Evolutionary conservation across 2,888 invertebrate species (phyloP), one percentile per base, ranked within the genome.

Genomic region (Argyresthia albistria): DNA sequence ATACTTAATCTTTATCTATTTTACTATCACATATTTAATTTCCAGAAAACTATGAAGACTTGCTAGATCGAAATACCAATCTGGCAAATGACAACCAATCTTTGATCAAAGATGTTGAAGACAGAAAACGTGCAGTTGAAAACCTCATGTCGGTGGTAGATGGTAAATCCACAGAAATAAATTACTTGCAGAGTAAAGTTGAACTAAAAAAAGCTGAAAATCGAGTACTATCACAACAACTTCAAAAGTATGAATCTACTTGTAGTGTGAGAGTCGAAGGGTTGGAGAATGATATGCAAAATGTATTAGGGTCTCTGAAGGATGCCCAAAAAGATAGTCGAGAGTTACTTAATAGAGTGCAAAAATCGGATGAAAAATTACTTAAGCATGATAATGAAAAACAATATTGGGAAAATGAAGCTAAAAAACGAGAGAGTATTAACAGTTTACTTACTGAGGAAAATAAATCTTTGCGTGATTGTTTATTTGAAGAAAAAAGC

Each of bases 31-130:
- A 50, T 53, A 47, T 46, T 43, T 46, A 52, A 39, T 54, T 67
- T 67, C 43, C 53, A 83, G 86, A 69, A 65, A 64, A 64, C 10
- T 80, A 71, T 58, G 76, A 80, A 58, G 72, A 75, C 63, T 60
- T 63, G 25, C 51, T 70, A 35, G 67, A 75, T 54, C 72, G 65
- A 9, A 76, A 75, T 59, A 65, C 73, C 10, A 67, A 69, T 57
- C 73, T 82, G 47, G 77, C 82, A 63, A 68, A 72, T 57, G 71
- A 25, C 25, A 25, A 25, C 25, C 2, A 25, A 25, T 25, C 25
- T 25, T 25, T 25, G 25, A 25, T 25, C 25, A 25, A 25, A 25
- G 25, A 25, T 25, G 25, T 25, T 25, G 25, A 25, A 25, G 25
- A 25, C 25, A 6, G 25, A 25, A 25, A 25, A 25, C 25, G 2